These are phyloP conservation scores for Equus przewalskii DNA, from an alignment of 2,113 vertebrate genomes.

Conservation along the genomic window DNA sequence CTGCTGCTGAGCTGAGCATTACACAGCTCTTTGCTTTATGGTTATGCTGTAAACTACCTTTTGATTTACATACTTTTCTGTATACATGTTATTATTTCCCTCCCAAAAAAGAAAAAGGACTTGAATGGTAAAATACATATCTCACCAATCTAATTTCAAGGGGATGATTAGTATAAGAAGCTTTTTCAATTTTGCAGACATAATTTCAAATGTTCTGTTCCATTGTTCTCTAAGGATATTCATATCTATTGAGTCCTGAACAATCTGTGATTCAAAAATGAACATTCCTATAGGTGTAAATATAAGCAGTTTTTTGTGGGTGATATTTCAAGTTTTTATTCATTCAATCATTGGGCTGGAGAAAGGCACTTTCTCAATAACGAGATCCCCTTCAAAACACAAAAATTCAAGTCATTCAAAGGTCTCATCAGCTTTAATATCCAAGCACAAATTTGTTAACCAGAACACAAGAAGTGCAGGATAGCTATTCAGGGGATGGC, in stretches of 20 bases:
- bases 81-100: background rate
- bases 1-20: background rate
- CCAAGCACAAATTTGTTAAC: background rate
- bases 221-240: background rate
- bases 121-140: constrained; percentile 2
- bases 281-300: background rate
- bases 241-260: background rate
- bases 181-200: background rate
- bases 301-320: background rate
- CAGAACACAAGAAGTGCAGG: background rate
- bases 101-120: background rate
- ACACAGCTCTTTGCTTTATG: constrained; percentile 6
- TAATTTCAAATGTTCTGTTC: background rate
- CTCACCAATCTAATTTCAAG: background rate
- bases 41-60: background rate
- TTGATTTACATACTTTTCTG: background rate
- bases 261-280: background rate
- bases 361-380: background rate
- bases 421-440: background rate
- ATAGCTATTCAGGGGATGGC: background rate
- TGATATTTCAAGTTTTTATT: background rate
- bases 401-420: background rate
- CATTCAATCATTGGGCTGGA: background rate
- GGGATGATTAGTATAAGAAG: background rate
- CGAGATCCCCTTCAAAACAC: background rate